Evolutionary conservation across 2,113 vertebrate species (phyloP), one percentile per base, ranked within the genome.

Genomic region (Morone saxatilis): DNA sequence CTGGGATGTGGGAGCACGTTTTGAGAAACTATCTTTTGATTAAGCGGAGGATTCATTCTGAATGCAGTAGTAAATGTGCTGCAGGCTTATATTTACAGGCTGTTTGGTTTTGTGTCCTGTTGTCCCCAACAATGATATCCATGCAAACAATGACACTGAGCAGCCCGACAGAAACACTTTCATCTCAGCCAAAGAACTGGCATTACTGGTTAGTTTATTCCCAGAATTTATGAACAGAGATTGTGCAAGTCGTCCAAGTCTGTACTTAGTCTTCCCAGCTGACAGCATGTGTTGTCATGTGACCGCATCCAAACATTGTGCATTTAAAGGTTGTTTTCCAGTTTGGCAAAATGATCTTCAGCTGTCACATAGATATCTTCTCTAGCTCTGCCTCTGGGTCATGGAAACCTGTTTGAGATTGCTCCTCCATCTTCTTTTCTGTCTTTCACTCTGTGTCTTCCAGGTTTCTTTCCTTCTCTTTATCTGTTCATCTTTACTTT

Each of bases 361-460:
- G 51, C 41, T 40, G 43, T 63, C 71, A 59, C 63, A 57, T 1
- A 65, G 65, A 61, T 47, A 40, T 11, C 62, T 72, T 70, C 38
- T 43, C 6, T n/a, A 5, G 41, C 57, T 12, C 16, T 38, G 41
- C 78, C 50, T 81, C 51, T 14, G 68, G 45, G 31, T 59, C n/a
- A 70, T 57, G 56, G 65, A 56, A 54, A 48, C 31, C 40, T 48
- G 40, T 36, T 38, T 48, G 20, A 75, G 38, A 71, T 40, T 16
- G 14, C 57, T 76, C 51, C 51, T 76, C 36, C 43, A 36, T 71
- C 57, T 74, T 63, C 70, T 47, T 70, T 41, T 36, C 57, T 62
- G 73, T 63, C 70, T 45, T 69, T 79, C 38, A 61, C 63, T 60
- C 53, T 31, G 56, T 80, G 36, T 84, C 80, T 80, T 75, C 22